Percentiles rank a stretch among this genome's conserved stretches.
Conservation (phyloP, 2,797 vertebrate genomes). For the Carcharodon carcharias region DNA sequence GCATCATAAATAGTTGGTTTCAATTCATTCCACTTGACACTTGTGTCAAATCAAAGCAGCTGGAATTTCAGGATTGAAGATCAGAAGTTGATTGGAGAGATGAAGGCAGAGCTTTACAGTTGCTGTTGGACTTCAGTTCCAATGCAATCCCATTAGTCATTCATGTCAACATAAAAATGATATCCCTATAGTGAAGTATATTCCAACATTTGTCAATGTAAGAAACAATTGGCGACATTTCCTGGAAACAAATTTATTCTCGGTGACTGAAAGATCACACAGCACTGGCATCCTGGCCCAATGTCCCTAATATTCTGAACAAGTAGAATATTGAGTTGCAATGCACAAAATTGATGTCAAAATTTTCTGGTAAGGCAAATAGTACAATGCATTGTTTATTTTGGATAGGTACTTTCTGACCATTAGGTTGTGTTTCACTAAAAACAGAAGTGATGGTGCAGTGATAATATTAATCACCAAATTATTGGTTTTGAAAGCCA, state of each 20-base stretch:
- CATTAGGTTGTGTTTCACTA: background rate
- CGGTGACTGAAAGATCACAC: background rate
- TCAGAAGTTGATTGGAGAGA: background rate
- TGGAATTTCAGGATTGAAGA: background rate
- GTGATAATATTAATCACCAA: background rate
- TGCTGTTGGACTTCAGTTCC: background rate
- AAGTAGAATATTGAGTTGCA: background rate
- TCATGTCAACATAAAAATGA: background rate
- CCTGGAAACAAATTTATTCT: background rate
- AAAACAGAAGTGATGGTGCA: background rate
- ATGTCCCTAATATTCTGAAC: background rate
- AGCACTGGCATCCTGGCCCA: background rate
- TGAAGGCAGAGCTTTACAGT: background rate
- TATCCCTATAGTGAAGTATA: background rate
- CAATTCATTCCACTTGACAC: conserved; percentile 22
- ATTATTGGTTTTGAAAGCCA: background rate
- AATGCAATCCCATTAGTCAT: background rate
- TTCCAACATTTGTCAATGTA: background rate
- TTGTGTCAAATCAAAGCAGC: background rate
- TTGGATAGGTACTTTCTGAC: background rate
- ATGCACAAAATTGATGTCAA: background rate
- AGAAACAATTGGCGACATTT: background rate
- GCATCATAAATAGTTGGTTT: background rate
- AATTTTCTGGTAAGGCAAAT: too few species aligned
- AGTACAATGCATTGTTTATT: background rate